Percentiles rank a stretch among this genome's conserved stretches.
Evolutionary conservation across 2,113 vertebrate genomes (phyloP).

Genomic region (Psittacus erithacus): DNA sequence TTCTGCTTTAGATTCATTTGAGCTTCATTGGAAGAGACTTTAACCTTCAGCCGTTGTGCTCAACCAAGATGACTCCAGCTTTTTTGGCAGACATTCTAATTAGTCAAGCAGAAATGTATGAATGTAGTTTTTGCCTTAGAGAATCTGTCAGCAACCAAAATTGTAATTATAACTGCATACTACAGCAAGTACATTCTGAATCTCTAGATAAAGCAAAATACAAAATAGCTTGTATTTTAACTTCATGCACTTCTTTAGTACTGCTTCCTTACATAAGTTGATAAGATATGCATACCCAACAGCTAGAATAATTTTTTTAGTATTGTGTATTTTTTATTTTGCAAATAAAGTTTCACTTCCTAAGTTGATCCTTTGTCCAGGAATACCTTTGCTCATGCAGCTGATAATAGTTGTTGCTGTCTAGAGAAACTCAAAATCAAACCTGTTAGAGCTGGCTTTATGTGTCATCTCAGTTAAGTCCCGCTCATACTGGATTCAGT

Average conservation of each 20-base stretch:
- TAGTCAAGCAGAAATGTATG: background rate
- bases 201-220: background rate
- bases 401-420: background rate
- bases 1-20: background rate
- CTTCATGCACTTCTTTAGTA: background rate
- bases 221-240: fast-evolving
- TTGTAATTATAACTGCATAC: background rate
- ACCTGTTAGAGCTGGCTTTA: background rate
- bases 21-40: background rate
- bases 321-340: background rate
- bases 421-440: background rate
- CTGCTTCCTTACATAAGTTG: background rate
- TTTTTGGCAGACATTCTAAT: background rate
- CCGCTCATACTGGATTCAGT: background rate
- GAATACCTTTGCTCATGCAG: background rate
- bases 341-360: background rate
- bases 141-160: background rate
- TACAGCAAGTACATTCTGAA: background rate
- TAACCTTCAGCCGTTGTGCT: background rate
- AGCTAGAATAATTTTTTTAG: background rate
- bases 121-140: background rate
- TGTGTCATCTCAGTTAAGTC: background rate
- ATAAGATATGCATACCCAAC: background rate
- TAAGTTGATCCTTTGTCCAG: background rate
- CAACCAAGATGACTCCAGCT: background rate